Evolutionary conservation across 2,888 invertebrate genomes (phyloP).

Genomic region (Andrena bucephala): DNA sequence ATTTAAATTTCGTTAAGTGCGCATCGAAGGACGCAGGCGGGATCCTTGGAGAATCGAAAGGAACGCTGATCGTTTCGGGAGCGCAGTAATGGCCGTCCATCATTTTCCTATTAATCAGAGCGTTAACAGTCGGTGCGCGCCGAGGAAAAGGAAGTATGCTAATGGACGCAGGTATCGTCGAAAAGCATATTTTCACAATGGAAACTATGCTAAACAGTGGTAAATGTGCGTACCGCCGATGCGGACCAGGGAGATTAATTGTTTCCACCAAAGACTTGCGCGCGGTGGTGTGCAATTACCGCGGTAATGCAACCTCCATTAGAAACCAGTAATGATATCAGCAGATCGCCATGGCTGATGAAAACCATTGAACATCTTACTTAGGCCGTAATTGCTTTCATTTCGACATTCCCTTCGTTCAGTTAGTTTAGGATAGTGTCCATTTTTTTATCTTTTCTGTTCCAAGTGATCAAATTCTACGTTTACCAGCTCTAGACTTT

Average conservation of each 20-base stretch:
- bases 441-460: too few species aligned
- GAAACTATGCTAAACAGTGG: conserved; percentile 27
- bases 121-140: conserved; percentile 54
- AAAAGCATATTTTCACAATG: conserved; percentile 49
- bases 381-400: too few species aligned
- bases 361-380: too few species aligned
- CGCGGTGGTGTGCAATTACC: too few species aligned
- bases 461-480: too few species aligned
- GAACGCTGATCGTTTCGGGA: conserved; percentile 27
- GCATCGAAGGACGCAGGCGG: background rate
- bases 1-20: background rate
- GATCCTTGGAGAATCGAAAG: conserved; percentile 40
- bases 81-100: conserved; percentile 40
- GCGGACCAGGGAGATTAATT: conserved; percentile 2
- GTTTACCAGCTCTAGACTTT: too few species aligned
- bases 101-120: conserved; percentile 65
- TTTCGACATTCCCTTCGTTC: too few species aligned
- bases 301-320: too few species aligned
- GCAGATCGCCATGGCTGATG: too few species aligned
- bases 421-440: too few species aligned
- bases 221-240: background rate
- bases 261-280: background rate
- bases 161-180: conserved; percentile 37
- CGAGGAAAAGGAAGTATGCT: conserved; percentile 57
- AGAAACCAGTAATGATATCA: too few species aligned